Percentiles rank a stretch among this genome's conserved stretches.
Evolutionary conservation across 2,113 vertebrate species (phyloP).

Genomic region (Cynoglossus semilaevis): DNA sequence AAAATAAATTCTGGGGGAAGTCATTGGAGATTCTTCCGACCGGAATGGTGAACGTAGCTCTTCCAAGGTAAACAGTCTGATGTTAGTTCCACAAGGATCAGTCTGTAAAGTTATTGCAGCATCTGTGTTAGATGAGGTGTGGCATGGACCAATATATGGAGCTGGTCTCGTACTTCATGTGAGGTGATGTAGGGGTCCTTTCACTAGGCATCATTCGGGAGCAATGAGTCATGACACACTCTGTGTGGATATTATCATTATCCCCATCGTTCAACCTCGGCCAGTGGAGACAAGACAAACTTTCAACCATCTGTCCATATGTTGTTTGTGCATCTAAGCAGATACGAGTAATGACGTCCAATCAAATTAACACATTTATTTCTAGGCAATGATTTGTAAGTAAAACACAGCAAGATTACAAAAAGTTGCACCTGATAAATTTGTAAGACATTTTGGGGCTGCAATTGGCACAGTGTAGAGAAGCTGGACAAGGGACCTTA

Average conservation of each 20-base stretch:
- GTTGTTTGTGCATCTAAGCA: neutral
- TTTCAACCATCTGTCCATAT: neutral
- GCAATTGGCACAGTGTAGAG: too few species aligned
- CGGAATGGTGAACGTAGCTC: slow-evolving; percentile 85
- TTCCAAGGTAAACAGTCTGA: slow-evolving; percentile 76
- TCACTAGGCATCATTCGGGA: neutral
- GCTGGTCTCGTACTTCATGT: neutral
- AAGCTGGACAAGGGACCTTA: too few species aligned
- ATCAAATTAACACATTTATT: too few species aligned
- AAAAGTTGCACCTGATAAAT: too few species aligned
- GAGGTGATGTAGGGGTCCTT: neutral
- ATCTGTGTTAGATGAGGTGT: neutral
- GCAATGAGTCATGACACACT: slow-evolving; percentile 5
- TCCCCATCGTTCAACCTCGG: neutral
- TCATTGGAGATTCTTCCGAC: slow-evolving; percentile 89
- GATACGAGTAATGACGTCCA: neutral
- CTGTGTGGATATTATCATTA: neutral
- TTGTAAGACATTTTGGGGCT: too few species aligned
- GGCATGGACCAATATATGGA: neutral
- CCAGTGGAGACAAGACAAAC: neutral
- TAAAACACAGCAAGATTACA: too few species aligned
- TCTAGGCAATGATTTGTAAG: too few species aligned
- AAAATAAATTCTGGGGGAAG: slow-evolving; percentile 96
- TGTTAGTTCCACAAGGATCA: neutral
- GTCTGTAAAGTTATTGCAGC: neutral